phyloP scores from a whole-genome alignment of 2,888 invertebrate species.

The Endomychus coccineus region DNA sequence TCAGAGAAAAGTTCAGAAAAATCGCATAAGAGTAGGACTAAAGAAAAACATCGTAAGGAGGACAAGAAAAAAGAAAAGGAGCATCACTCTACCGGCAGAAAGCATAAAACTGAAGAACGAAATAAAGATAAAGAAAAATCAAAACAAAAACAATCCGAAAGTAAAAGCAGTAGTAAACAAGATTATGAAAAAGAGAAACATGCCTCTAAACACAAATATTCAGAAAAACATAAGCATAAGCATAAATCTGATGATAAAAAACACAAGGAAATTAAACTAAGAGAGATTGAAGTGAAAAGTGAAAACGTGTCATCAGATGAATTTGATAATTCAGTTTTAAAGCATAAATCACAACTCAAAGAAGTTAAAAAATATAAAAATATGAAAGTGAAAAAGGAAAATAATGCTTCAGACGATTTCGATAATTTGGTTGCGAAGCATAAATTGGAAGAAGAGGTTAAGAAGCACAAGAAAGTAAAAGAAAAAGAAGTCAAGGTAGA shows the following conservation, averaged over 20 bases:
- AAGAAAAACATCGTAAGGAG: slow-evolving; percentile 31
- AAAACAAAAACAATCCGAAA: slow-evolving; percentile 19
- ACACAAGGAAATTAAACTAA: slow-evolving; percentile 2
- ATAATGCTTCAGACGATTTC: neutral
- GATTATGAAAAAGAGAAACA: slow-evolving; percentile 33
- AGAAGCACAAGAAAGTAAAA: slow-evolving; percentile 7
- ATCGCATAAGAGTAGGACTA: slow-evolving; percentile 27
- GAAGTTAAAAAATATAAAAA: slow-evolving; percentile 2
- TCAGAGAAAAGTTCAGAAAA: slow-evolving; percentile 3
- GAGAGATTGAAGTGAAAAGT: too few species aligned
- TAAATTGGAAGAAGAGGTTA: slow-evolving; percentile 3
- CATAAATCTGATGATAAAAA: slow-evolving; percentile 24
- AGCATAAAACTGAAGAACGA: slow-evolving; percentile 15
- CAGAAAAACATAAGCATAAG: slow-evolving; percentile 26
- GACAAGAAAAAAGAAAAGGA: slow-evolving; percentile 33
- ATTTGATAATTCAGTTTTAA: too few species aligned
- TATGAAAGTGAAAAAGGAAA: too few species aligned
- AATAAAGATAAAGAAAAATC: slow-evolving; percentile 13
- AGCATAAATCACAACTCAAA: too few species aligned
- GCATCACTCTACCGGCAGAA: slow-evolving; percentile 30
- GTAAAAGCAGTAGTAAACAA: slow-evolving; percentile 27
- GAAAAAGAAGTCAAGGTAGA: neutral
- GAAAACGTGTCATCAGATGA: too few species aligned
- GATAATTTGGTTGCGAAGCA: slow-evolving; percentile 4
- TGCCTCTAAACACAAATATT: slow-evolving; percentile 25